phyloP scores from a whole-genome alignment of 2,888 invertebrate species.

The Amiota communis region DNA sequence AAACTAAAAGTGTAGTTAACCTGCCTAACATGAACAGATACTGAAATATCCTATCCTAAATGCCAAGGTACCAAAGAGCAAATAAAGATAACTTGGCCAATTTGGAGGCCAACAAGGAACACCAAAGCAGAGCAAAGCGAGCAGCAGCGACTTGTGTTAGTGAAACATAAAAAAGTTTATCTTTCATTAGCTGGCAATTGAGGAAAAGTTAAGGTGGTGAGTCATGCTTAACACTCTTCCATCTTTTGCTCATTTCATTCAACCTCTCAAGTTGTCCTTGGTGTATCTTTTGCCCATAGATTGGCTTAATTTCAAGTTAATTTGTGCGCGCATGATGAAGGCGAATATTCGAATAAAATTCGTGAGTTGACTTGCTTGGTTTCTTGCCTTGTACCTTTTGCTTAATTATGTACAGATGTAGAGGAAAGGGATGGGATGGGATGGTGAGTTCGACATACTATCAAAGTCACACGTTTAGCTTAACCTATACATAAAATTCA shows the following conservation, averaged over 20 bases:
- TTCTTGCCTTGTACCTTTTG: not conserved
- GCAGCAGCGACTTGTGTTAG: too few relatives aligned
- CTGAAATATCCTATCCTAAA: too few relatives aligned
- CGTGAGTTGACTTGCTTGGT: not conserved
- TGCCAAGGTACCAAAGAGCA: too few relatives aligned
- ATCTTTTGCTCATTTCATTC: not conserved
- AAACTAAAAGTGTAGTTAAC: slow-evolving; percentile 6
- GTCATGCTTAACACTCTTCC: not conserved
- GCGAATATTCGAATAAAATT: not conserved
- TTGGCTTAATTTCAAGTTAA: slow-evolving; percentile 37
- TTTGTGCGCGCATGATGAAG: slow-evolving; percentile 14
- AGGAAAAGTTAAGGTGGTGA: slow-evolving; percentile 27
- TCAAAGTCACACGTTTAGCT: not conserved
- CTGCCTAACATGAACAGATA: too few relatives aligned
- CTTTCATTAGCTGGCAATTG: slow-evolving; percentile 58
- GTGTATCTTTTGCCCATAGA: slow-evolving; percentile 3
- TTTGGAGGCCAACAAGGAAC: too few relatives aligned
- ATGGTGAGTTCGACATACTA: not conserved
- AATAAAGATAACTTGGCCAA: too few relatives aligned
- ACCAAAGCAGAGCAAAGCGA: not conserved
- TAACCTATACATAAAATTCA: not conserved
- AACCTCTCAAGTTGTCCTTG: slow-evolving; percentile 4
- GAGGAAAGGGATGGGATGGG: too few relatives aligned
- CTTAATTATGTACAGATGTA: too few relatives aligned
- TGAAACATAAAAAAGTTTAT: slow-evolving; percentile 48